A percentile compares a stretch with the other conserved stretches of the same genome.
phyloP scores from a whole-genome alignment of 1,140 invertebrate species.

The Drosophila simulans region DNA sequence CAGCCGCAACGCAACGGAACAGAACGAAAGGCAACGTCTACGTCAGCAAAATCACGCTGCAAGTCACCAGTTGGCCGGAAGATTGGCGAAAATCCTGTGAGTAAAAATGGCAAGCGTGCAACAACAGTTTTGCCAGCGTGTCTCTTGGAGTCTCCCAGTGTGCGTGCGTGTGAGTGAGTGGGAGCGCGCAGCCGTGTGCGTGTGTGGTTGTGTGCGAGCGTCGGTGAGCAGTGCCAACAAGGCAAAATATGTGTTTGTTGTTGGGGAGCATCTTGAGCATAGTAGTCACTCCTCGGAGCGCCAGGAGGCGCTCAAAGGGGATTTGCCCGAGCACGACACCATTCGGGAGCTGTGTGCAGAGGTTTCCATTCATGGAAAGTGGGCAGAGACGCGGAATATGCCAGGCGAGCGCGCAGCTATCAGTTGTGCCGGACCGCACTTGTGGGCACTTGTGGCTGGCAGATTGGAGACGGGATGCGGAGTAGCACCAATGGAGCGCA shows the following conservation, averaged over 20 bases:
- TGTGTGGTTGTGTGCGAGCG: slow-evolving; percentile 2
- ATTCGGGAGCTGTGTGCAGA: neutral
- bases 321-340: neutral
- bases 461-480: too few species aligned
- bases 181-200: slow-evolving; percentile 11
- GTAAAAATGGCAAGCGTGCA: slow-evolving; percentile 30
- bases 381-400: too few species aligned
- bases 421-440: too few species aligned
- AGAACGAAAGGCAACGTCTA: slow-evolving; percentile 22
- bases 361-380: neutral
- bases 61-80: slow-evolving; percentile 1
- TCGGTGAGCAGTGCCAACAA: slow-evolving; percentile 34
- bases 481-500: too few species aligned
- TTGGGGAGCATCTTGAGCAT: slow-evolving; percentile 32
- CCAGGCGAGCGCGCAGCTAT: too few species aligned
- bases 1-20: neutral
- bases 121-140: slow-evolving; percentile 53
- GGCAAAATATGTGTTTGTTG: slow-evolving; percentile 47
- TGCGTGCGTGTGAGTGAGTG: slow-evolving; percentile 21
- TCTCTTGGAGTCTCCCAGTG: slow-evolving; percentile 24
- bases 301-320: neutral
- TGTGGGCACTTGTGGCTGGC: too few species aligned
- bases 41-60: slow-evolving; percentile 56
- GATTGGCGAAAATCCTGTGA: slow-evolving; percentile 39
- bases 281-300: slow-evolving; percentile 9